phyloP scores from a whole-genome alignment of 2,888 invertebrate species.

The Leptopilina drosophilae region DNA sequence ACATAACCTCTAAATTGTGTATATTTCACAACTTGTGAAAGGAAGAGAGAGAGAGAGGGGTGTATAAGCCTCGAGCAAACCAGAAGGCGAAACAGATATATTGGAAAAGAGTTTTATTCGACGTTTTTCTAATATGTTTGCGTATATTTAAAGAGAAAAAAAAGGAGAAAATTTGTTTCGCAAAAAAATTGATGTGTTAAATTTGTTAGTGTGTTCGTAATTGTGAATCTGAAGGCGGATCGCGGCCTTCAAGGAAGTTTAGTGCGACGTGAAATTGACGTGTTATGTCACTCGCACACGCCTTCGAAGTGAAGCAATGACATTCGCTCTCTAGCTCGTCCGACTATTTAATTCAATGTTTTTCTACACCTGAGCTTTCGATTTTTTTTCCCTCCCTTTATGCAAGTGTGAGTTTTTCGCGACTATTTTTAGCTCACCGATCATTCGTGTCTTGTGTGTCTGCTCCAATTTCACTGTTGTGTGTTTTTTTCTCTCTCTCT shows the following conservation, averaged over 20 bases:
- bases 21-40: not conserved
- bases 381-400: not conserved
- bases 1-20: not conserved
- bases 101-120: too few relatives aligned
- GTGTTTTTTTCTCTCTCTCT: constrained; percentile 19
- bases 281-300: constrained; percentile 41
- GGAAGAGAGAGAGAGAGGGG: not conserved
- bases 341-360: constrained; percentile 24
- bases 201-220: not conserved
- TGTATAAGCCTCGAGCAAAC: not conserved
- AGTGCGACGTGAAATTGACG: constrained; percentile 40
- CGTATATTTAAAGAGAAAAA: too few relatives aligned
- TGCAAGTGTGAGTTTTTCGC: not conserved
- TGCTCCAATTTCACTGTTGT: constrained; percentile 26
- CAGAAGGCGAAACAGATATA: too few relatives aligned
- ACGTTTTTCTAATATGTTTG: too few relatives aligned
- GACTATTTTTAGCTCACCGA: not conserved
- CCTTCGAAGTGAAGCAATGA: constrained; percentile 39
- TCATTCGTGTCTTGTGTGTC: too few relatives aligned
- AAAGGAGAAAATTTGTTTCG: too few relatives aligned
- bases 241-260: constrained; percentile 40
- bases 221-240: constrained; percentile 7
- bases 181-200: too few relatives aligned
- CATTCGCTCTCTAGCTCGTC: constrained; percentile 38
- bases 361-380: constrained; percentile 14